phyloP scores from a whole-genome alignment of 2,797 vertebrate species.

The Chelon auratus region DNA sequence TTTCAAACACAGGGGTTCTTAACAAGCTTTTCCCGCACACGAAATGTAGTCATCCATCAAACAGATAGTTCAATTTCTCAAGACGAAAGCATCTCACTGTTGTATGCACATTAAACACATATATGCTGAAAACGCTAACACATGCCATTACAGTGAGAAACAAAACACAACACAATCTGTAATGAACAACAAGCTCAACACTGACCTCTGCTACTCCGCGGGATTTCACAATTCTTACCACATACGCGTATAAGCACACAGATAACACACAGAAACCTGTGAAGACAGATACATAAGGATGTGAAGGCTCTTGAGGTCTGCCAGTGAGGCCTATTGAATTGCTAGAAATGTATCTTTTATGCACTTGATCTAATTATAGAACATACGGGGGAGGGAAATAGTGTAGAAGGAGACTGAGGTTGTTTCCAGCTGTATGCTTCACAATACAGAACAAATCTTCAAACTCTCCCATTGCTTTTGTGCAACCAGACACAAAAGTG shows the following conservation, averaged over 20 bases:
- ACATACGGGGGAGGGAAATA: constrained; percentile 52
- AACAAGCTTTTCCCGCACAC: constrained; percentile 16
- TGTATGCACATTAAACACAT: constrained; percentile 13
- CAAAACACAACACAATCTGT: background rate
- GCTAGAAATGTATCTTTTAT: constrained; percentile 59
- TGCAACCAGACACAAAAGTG: background rate
- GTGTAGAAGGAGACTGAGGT: constrained; percentile 31
- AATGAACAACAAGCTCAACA: background rate
- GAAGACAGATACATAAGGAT: constrained; percentile 24
- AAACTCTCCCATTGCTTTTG: constrained; percentile 11
- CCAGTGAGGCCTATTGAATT: constrained; percentile 34
- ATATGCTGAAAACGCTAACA: background rate
- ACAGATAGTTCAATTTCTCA: constrained; percentile 16
- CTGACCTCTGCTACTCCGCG: background rate
- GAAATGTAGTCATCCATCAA: constrained; percentile 23
- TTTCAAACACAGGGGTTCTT: constrained; percentile 25
- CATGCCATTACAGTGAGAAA: background rate
- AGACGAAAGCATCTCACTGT: background rate
- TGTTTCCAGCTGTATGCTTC: constrained; percentile 47
- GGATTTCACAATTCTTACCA: background rate
- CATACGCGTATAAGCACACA: constrained; percentile 17
- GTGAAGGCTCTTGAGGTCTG: constrained; percentile 30
- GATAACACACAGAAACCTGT: constrained; percentile 13
- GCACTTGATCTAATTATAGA: constrained; percentile 61
- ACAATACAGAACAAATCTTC: constrained; percentile 20